Base-by-base conservation (phyloP, 2,888 invertebrate species). In the Dasysyrphus tricinctus region DNA sequence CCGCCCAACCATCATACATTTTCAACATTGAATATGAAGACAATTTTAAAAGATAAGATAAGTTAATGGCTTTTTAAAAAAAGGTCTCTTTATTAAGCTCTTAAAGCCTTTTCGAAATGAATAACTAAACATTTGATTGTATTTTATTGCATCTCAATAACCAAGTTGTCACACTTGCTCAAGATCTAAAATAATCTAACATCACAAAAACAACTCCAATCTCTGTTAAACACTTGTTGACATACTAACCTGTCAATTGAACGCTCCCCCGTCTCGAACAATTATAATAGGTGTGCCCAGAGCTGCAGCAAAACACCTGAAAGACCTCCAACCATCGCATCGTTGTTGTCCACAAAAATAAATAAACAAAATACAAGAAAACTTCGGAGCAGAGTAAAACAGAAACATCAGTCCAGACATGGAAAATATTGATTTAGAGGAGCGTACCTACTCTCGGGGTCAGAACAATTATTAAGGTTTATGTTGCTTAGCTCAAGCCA, bases 391-490 rank as follows among this genome's bases (percentile, higher is more conserved):
- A 19, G 9, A 73, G 49, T 61, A 19, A 19, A 61, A 51, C 11
- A 32, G 1, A 70, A 37, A 44, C 51, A 75, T 69, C 29, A 29
- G 73, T 74, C 77, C 75, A 72, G 74, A 72, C 75, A 44, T 57
- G 16, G 11, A 51, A 12, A 61, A 34, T 39, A 69, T 67, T 67
- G 69, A 19, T 19, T 70, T 37, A 56, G 39, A 44, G 54, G 37
- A 65, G 56, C 70, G 34, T 39, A 24, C 24, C 24, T 24, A 75
- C 42, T 65, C 78, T 73, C 75, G 78, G 82, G 86, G 86, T 86
- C 86, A 86, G 75, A 86, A 82, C 86, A 75, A 86, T 86, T 86
- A 86, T 86, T 82, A 82, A 81, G 78, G 73, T 86, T 49, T 85
- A 54, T 65, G 65, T 32, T 70, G 54, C 39, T 44, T 44, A 44